Base-by-base conservation (phyloP, 2,113 vertebrate genomes). In the Tragelaphus imberbis region DNA sequence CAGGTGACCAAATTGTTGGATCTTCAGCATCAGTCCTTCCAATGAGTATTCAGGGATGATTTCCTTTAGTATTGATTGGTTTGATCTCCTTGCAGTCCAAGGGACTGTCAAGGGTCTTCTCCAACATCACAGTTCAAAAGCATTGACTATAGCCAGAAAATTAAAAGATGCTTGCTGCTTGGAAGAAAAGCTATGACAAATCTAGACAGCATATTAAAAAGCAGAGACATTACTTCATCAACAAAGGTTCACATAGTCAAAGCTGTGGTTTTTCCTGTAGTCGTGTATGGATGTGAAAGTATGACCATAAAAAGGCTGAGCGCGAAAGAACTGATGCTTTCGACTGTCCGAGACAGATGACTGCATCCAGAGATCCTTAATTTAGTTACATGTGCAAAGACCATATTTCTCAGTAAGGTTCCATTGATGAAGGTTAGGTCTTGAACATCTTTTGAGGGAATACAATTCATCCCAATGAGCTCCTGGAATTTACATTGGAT, bases 291-390 rank as follows among this genome's bases (percentile, higher is more conserved):
- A 40, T 75, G 5, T 75, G 19, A 21, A 36, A 40, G 36, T 40
- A 11, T 40, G 5, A 36, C 36, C 68, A 6, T 75, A 40, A 40
- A 75, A 75, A 75, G 68, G 36, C 68, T 13, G 21, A 13, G 68
- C 0, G 0, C 0, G 2, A 10, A 75, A 40, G n/a, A 75, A 23
- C n/a, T 40, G 10, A 75, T 40, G n/a, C 68, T 75, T 40, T 75
- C 1, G 0, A 25, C 10, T 36, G 33, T 68, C 51, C 33, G 25
- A 14, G 30, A 53, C 80, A 56, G 25, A 47, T 14, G 23, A 77
- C 33, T 28, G 9, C 33, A 36, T 87, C 61, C 85, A 47, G 65
- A 75, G 80, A 63, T 12, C 56, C 15, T 58, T 75, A 44, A n/a
- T 16, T 81, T 49, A 68, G 7, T n/a, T 55, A 33, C n/a, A 40